phyloP scores from a whole-genome alignment of 2,888 invertebrate genomes.

The Andricus curvator region DNA sequence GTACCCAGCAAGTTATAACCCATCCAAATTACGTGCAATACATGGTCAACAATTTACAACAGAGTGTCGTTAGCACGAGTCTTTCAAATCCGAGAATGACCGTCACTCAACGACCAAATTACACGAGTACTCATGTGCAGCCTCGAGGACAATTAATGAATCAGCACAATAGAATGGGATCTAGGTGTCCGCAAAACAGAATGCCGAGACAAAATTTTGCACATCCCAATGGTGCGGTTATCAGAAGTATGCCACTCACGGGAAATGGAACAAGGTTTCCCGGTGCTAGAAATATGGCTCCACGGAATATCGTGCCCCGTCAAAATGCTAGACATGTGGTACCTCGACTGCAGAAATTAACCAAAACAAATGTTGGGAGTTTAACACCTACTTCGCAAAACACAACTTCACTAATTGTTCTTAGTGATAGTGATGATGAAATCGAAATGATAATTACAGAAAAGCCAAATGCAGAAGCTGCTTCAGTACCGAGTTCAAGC shows the following conservation, averaged over 20 bases:
- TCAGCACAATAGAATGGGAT: conserved; percentile 37
- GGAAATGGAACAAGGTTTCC: conserved; percentile 43
- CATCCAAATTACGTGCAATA: conserved; percentile 57
- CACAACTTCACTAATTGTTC: conserved; percentile 71
- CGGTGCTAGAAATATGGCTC: neutral
- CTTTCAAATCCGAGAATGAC: conserved; percentile 44
- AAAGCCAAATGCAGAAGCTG: conserved; percentile 48
- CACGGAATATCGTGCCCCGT: neutral
- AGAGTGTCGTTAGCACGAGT: neutral
- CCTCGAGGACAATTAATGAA: conserved; percentile 37
- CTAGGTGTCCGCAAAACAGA: conserved; percentile 32
- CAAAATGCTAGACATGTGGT: neutral
- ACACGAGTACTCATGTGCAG: conserved; percentile 14
- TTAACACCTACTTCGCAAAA: conserved; percentile 53
- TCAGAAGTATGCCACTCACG: conserved; percentile 54
- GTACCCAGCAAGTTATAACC: conserved; percentile 49
- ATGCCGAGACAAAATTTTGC: conserved; percentile 48
- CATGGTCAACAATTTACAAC: conserved; percentile 39
- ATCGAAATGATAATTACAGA: conserved; percentile 74
- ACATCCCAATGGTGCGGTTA: conserved; percentile 61
- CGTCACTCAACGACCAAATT: conserved; percentile 43
- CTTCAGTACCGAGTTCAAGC: conserved; percentile 42
- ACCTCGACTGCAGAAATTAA: neutral
- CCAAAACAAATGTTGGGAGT: neutral
- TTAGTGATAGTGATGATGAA: conserved; percentile 76